Evolutionary conservation across 2,888 invertebrate species (phyloP).

Genomic region (Coelogynopora nodosa): DNA sequence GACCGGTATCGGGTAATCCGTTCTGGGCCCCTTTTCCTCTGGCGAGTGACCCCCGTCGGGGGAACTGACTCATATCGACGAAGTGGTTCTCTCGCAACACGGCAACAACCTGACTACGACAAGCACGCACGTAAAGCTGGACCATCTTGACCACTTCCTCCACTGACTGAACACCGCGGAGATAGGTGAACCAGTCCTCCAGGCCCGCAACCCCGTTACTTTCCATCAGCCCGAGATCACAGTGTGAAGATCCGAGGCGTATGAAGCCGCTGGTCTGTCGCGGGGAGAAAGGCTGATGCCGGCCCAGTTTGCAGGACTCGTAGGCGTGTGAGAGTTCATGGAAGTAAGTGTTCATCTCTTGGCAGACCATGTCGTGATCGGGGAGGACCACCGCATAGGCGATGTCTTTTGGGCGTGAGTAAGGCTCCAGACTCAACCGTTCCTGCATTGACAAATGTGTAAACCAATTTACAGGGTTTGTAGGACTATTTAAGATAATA

Average conservation of each 20-base stretch:
- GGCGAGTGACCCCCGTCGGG: background rate
- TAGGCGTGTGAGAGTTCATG: conserved; percentile 86
- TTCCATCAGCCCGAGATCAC: background rate
- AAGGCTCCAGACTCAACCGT: conserved; percentile 89
- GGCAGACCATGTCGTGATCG: conserved; percentile 66
- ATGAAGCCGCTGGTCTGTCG: conserved; percentile 66
- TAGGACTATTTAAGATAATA: too few relatives aligned
- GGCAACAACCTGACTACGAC: background rate
- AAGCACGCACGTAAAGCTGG: background rate
- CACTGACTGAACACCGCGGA: background rate
- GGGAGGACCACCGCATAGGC: conserved; percentile 90
- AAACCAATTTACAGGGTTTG: too few relatives aligned
- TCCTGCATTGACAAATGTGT: too few relatives aligned
- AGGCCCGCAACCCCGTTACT: conserved; percentile 55
- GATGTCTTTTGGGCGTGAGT: conserved; percentile 86
- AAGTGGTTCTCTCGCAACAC: background rate
- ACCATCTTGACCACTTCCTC: background rate
- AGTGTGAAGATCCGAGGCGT: conserved; percentile 72
- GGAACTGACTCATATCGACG: background rate
- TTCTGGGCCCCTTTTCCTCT: background rate
- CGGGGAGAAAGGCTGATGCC: conserved; percentile 78
- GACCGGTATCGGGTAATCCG: background rate
- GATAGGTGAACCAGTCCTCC: conserved; percentile 80
- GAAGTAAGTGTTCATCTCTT: conserved; percentile 79
- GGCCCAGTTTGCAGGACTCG: conserved; percentile 86